A percentile compares a stretch with the other conserved stretches of the same genome.
Evolutionary conservation across 2,888 invertebrate species (phyloP).

Genomic region (Syrphus vitripennis): DNA sequence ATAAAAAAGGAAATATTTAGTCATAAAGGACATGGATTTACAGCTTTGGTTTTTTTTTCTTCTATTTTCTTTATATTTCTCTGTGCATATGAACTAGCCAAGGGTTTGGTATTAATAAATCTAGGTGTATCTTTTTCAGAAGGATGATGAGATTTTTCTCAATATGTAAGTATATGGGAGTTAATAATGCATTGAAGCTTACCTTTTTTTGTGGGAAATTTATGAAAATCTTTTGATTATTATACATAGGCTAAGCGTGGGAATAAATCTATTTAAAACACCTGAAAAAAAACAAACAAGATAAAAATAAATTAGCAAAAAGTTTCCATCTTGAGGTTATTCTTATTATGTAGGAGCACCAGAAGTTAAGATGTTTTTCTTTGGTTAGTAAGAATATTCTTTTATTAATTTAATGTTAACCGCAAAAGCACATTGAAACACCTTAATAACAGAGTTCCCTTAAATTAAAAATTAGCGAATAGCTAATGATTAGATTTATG

Average conservation of each 20-base stretch:
- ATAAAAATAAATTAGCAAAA: too few relatives aligned
- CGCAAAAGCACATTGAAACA: too few relatives aligned
- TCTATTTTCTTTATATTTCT: background rate
- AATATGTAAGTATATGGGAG: background rate
- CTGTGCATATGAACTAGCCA: background rate
- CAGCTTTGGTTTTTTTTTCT: background rate
- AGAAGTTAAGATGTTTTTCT: too few relatives aligned
- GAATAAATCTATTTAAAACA: background rate
- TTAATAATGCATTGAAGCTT: background rate
- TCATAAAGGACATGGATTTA: background rate
- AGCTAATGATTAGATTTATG: too few relatives aligned
- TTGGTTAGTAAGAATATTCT: too few relatives aligned
- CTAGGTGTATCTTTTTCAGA: background rate
- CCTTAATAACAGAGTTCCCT: too few relatives aligned
- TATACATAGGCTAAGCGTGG: background rate
- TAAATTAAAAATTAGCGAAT: too few relatives aligned
- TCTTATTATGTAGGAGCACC: too few relatives aligned
- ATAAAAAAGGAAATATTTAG: background rate
- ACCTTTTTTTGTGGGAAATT: background rate
- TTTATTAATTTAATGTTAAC: background rate
- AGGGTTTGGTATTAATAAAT: background rate
- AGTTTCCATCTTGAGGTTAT: background rate
- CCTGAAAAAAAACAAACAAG: background rate
- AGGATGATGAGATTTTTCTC: background rate
- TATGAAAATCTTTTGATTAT: background rate